Evolutionary conservation across 2,797 vertebrate genomes (phyloP).

Genomic region (Apogon talboti): DNA sequence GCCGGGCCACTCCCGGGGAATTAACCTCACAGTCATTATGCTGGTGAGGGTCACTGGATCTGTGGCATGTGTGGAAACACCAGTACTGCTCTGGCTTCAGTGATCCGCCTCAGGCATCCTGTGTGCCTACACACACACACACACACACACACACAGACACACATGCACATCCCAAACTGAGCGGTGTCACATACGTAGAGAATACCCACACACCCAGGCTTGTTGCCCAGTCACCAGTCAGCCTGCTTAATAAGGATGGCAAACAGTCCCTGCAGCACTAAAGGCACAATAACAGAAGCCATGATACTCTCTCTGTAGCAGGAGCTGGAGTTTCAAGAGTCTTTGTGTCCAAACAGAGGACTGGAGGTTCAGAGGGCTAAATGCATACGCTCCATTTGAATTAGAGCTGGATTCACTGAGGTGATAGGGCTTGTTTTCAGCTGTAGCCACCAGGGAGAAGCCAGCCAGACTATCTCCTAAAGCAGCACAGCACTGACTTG

Average conservation of each 20-base stretch:
- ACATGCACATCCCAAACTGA: constrained; percentile 42
- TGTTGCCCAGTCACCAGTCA: constrained; percentile 66
- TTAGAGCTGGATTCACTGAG: constrained; percentile 57
- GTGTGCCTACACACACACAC: constrained; percentile 21
- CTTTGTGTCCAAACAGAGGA: constrained; percentile 54
- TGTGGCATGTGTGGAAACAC: constrained; percentile 80
- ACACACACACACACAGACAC: constrained; percentile 36
- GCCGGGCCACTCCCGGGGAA: constrained; percentile 65
- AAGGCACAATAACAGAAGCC: constrained; percentile 63
- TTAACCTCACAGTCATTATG: constrained; percentile 78
- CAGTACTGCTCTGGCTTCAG: constrained; percentile 59
- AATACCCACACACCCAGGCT: constrained; percentile 59
- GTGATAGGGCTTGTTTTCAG: constrained; percentile 59
- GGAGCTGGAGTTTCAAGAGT: constrained; percentile 48
- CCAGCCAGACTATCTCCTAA: constrained; percentile 55
- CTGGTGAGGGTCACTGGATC: constrained; percentile 74
- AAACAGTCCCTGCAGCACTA: constrained; percentile 68
- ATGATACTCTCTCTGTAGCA: constrained; percentile 64
- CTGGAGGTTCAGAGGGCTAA: constrained; percentile 66
- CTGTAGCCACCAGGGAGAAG: constrained; percentile 48
- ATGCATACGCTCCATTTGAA: constrained; percentile 61
- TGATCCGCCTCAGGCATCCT: constrained; percentile 58
- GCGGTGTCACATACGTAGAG: constrained; percentile 41
- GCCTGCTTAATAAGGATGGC: constrained; percentile 73
- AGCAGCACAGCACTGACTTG: constrained; percentile 42